Evolutionary conservation across 2,113 vertebrate genomes (phyloP).

Genomic region (Pseudonaja textilis): DNA sequence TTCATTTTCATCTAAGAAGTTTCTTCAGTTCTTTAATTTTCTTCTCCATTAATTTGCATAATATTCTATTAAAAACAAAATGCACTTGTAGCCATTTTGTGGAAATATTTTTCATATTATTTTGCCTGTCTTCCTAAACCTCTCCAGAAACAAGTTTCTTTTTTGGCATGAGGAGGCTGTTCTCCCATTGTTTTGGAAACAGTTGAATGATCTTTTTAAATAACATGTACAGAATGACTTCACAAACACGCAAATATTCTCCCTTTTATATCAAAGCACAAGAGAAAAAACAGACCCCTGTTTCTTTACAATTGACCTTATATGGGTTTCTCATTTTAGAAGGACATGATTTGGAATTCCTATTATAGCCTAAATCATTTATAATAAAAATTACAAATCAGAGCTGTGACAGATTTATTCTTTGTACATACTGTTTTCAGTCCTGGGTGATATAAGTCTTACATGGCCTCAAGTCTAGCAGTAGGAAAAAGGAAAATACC

Average conservation of each 20-base stretch:
- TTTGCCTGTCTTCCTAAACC: background rate
- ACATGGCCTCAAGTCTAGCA: background rate
- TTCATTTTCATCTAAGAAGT: background rate
- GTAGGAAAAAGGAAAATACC: background rate
- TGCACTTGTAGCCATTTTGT: background rate
- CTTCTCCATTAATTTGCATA: background rate
- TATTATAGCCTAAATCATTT: background rate
- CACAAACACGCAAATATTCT: background rate
- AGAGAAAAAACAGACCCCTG: background rate
- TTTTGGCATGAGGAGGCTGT: background rate
- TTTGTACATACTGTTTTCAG: background rate
- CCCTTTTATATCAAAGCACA: background rate
- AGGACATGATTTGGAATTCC: background rate
- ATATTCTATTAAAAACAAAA: background rate
- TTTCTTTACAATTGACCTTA: background rate
- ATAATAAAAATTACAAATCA: background rate
- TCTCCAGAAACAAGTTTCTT: background rate
- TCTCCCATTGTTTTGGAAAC: background rate
- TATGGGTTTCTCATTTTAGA: background rate
- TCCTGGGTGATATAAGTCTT: background rate
- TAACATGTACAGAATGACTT: background rate
- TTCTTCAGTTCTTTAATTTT: background rate
- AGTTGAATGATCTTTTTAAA: background rate
- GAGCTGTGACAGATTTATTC: background rate
- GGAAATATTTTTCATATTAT: background rate